Percentiles rank a stretch among this genome's conserved stretches.
Conservation (phyloP, 30 jellyfish, hydroid and myxozoan species). For the Mastigias papua region DNA sequence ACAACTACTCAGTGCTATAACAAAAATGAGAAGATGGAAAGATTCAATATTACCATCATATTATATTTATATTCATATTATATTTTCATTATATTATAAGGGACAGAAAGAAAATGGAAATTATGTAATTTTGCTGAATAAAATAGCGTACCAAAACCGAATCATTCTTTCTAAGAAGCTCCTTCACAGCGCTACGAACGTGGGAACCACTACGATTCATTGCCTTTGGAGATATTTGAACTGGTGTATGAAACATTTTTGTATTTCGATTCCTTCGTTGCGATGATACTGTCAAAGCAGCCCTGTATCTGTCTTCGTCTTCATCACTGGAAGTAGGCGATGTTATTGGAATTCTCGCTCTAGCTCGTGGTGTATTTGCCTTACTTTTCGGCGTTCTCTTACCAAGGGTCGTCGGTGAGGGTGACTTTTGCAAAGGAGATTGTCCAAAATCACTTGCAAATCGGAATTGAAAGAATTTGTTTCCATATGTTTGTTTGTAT, state of each 20-base stretch:
- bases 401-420: neutral
- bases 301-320: constrained; percentile 59
- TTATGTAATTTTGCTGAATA: neutral
- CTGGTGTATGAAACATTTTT: constrained; percentile 33
- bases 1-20: neutral
- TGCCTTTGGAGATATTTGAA: neutral
- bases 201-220: constrained; percentile 12
- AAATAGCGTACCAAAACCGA: constrained; percentile 76
- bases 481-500: constrained; percentile 67
- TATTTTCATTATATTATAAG: neutral
- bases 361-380: constrained; percentile 11
- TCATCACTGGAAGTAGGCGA: constrained; percentile 29
- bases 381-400: constrained; percentile 6
- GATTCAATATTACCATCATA: no score
- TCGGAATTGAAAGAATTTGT: constrained; percentile 51
- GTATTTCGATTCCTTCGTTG: constrained; percentile 39
- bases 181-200: constrained; percentile 76
- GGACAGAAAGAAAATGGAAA: no score
- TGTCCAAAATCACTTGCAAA: constrained; percentile 14
- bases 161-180: constrained; percentile 71
- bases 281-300: constrained; percentile 59
- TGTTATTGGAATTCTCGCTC: constrained; percentile 62
- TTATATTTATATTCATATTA: no score
- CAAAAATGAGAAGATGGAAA: no score
- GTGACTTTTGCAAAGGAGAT: neutral